Base-by-base conservation (phyloP, 2,888 invertebrate genomes). In the Drosophila merina region DNA sequence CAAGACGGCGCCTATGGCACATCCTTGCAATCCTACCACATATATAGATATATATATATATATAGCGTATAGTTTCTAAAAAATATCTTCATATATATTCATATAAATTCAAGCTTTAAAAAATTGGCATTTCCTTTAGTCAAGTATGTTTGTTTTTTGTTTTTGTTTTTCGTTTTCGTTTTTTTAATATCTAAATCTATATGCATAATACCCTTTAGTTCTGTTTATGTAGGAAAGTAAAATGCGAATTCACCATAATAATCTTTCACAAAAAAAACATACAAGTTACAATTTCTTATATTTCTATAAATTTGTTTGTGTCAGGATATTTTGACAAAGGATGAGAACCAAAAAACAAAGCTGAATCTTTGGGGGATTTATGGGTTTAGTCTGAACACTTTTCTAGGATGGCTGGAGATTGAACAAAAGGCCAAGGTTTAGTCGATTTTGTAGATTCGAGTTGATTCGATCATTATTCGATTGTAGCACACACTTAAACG, bases 51-150 rank as follows among this genome's bases (percentile, higher is more conserved):
- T 68, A 48, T 57, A 52, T 70, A 57, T 68, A 48, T 57, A 52
- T 70, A 60, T 57, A 55, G 70, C 54, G 36, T 86, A 86, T 88
- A 82, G 87, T 88, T 62, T 83, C 88, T 86, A 82, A 82, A 82
- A 82, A 82, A 83, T 83, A 83, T 79, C 66, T 58, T 40, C 54
- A 50, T 71, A 69, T 57, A 57, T 50, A 57, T 49, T 48, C 48
- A 52, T 70, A 63, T 71, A 64, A 57, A 70, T 80, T 71, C 75
- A 83, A 83, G 82, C 83, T 72, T 79, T 60, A 74, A 70, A 67
- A 85, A 82, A 79, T 88, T 79, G 88, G 86, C 88, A 87, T 83
- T 82, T 82, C 49, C 54, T 62, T 81, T 87, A 85, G 71, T 78
- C 51, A 54, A 56, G 52, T 52, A 54, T 58, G 59, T 42, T 48